Percentiles rank a stretch among this genome's conserved stretches.
These are phyloP conservation scores for Linnaemya tessellans DNA, from an alignment of 2,888 invertebrate species.

Conservation along the genomic window DNA sequence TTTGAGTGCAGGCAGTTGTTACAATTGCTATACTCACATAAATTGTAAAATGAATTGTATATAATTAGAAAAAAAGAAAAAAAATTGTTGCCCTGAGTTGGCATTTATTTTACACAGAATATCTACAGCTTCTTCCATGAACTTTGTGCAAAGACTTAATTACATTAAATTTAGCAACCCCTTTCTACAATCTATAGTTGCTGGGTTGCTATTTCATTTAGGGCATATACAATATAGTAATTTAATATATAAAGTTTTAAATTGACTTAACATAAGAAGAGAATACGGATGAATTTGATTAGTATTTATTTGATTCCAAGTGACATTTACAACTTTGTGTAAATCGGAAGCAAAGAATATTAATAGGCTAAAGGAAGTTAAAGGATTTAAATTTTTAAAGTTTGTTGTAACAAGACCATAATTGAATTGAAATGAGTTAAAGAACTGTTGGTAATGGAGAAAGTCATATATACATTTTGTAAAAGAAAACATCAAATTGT, in stretches of 20 bases:
- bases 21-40: not conserved
- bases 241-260: conserved; percentile 34
- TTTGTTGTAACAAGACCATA: not conserved
- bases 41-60: conserved; percentile 28
- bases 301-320: conserved; percentile 2
- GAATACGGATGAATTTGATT: conserved; percentile 7
- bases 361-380: not conserved
- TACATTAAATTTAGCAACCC: conserved; percentile 31
- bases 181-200: not conserved
- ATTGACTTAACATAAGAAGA: conserved; percentile 15
- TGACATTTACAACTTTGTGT: not conserved
- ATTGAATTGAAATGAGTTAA: conserved; percentile 15
- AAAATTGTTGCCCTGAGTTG: not conserved
- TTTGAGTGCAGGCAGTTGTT: not conserved
- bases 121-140: not conserved
- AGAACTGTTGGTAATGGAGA: not conserved
- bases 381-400: not conserved
- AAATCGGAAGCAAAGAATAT: not conserved
- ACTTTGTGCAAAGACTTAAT: conserved; percentile 22
- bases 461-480: not conserved
- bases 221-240: conserved; percentile 24
- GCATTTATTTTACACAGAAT: not conserved
- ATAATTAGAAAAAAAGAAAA: conserved; percentile 23
- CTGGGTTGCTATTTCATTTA: not conserved
- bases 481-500: too few relatives aligned